These are phyloP conservation scores for Megaustenia siamemsis DNA, from an alignment of 2,888 invertebrate genomes.

Conservation along the genomic window DNA sequence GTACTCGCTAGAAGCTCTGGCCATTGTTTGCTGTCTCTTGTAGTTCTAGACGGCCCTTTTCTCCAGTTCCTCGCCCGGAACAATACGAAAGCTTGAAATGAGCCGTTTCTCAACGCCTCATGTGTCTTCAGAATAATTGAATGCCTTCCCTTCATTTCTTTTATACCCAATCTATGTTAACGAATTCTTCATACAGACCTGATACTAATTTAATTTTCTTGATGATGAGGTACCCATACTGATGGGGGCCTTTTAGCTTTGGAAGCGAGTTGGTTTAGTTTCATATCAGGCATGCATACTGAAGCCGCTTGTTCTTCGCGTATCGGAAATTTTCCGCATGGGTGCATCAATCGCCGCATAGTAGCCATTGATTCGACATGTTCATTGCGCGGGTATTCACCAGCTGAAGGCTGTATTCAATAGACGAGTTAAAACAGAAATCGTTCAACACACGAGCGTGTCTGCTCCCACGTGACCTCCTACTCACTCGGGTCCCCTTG, in stretches of 20 bases:
- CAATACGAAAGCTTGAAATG: slow-evolving; percentile 13
- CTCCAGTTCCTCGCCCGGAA: neutral
- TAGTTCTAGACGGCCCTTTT: neutral
- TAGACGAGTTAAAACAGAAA: slow-evolving; percentile 27
- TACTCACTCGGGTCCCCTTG: slow-evolving; percentile 15
- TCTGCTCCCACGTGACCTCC: slow-evolving; percentile 17
- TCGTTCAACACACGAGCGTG: neutral
- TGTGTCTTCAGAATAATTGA: slow-evolving; percentile 12
- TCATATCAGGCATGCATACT: neutral
- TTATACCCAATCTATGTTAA: slow-evolving; percentile 61
- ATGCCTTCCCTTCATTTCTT: slow-evolving; percentile 19
- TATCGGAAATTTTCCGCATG: slow-evolving; percentile 7
- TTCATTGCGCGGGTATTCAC: neutral
- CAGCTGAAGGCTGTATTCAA: slow-evolving; percentile 17
- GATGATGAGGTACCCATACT: slow-evolving; percentile 52
- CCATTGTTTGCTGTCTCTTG: slow-evolving; percentile 27
- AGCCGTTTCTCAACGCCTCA: neutral
- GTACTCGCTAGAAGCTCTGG: slow-evolving; percentile 12
- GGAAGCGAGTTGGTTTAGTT: slow-evolving; percentile 13
- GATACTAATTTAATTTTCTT: slow-evolving; percentile 67
- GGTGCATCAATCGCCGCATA: neutral
- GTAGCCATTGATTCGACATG: slow-evolving; percentile 12
- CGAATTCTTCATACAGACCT: slow-evolving; percentile 64
- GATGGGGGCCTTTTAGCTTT: slow-evolving; percentile 3
- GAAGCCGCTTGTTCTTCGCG: neutral